Percentiles rank a stretch among this genome's conserved stretches.
Evolutionary conservation across 1,140 invertebrate genomes (phyloP).

Genomic region (Drosophila lowei): DNA sequence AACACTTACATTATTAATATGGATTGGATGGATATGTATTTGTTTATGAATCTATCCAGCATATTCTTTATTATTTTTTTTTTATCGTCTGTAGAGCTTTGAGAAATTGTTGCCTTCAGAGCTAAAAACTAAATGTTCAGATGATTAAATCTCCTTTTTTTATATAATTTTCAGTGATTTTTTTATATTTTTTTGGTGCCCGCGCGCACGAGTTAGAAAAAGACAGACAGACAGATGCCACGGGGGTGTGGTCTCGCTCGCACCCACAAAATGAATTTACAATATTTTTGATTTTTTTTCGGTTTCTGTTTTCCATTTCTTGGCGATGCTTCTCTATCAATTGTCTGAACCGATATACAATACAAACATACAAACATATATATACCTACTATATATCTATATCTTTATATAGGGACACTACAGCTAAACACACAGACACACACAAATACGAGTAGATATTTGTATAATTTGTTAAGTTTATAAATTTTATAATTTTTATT

Average conservation of each 20-base stretch:
- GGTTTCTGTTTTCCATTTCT: background rate
- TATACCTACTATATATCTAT: slow-evolving; percentile 25
- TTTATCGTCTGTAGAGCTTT: slow-evolving; percentile 16
- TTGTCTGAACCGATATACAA: slow-evolving; percentile 44
- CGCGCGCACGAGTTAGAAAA: slow-evolving; percentile 45
- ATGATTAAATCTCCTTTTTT: slow-evolving; percentile 8
- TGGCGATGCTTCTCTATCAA: slow-evolving; percentile 27
- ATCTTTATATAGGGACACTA: slow-evolving; percentile 26
- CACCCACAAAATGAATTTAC: slow-evolving; percentile 9
- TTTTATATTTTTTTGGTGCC: slow-evolving; percentile 2
- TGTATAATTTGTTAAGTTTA: slow-evolving; percentile 71
- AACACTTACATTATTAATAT: slow-evolving; percentile 24
- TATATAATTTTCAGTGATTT: background rate
- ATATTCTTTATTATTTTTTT: background rate
- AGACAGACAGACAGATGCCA: slow-evolving; percentile 32
- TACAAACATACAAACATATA: slow-evolving; percentile 8
- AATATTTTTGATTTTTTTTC: background rate
- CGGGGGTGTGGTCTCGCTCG: slow-evolving; percentile 17
- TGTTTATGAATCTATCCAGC: slow-evolving; percentile 16
- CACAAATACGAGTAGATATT: slow-evolving; percentile 37
- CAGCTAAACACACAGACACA: slow-evolving; percentile 19
- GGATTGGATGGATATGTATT: slow-evolving; percentile 28
- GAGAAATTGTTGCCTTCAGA: slow-evolving; percentile 24
- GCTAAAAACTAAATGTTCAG: slow-evolving; percentile 11
- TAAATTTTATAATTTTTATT: slow-evolving; percentile 65